Evolutionary conservation across 2,888 invertebrate species (phyloP).

Genomic region (Cabera pusaria): DNA sequence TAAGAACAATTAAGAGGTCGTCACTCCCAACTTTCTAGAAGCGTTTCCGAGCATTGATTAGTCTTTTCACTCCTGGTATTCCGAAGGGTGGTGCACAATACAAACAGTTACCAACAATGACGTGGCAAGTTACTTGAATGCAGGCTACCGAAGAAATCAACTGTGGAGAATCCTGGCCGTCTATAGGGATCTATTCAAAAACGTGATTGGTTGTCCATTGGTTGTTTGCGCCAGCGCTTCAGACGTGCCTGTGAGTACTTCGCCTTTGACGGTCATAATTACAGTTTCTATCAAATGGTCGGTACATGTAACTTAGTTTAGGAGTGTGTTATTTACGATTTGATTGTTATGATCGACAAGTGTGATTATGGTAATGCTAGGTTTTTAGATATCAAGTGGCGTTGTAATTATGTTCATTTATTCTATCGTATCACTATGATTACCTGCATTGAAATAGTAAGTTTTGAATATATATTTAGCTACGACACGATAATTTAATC

Average conservation of each 20-base stretch:
- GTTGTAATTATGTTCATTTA: too few species aligned
- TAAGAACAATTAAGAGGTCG: conserved; percentile 59
- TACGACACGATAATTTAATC: too few species aligned
- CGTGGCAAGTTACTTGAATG: conserved; percentile 63
- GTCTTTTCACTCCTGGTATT: conserved; percentile 74
- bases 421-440: too few species aligned
- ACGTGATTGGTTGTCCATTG: conserved; percentile 59
- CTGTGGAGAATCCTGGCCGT: conserved; percentile 70
- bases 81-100: conserved; percentile 55
- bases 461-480: too few species aligned
- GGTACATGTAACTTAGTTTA: conserved; percentile 42
- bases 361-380: conserved; percentile 18
- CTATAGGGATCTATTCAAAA: conserved; percentile 69
- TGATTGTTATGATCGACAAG: conserved; percentile 22
- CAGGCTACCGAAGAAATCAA: conserved; percentile 69
- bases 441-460: too few species aligned
- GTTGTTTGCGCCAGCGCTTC: conserved; percentile 29
- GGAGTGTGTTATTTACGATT: conserved; percentile 28
- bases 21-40: conserved; percentile 72
- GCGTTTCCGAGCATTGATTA: conserved; percentile 60
- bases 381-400: conserved; percentile 3
- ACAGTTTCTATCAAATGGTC: conserved; percentile 39
- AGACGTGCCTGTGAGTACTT: conserved; percentile 38
- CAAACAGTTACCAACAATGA: conserved; percentile 78
- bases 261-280: conserved; percentile 52